Evolutionary conservation across 2,888 invertebrate genomes (phyloP), one percentile per base, ranked within the genome.

Genomic region (Standfussiana lucernea): DNA sequence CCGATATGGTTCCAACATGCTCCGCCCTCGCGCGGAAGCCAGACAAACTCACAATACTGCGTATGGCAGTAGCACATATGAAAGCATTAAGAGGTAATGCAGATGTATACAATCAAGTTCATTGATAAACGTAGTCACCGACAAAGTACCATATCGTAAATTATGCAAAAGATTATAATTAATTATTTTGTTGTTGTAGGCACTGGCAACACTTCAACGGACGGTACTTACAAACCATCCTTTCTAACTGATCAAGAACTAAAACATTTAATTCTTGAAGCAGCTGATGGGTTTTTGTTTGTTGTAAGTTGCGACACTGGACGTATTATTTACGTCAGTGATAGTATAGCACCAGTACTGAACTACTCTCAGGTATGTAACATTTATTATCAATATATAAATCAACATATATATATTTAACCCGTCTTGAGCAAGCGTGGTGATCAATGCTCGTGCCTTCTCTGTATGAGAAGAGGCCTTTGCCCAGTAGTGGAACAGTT

Each of bases 51-150:
- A 99, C 99, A 90, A 99, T 99, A 94, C 97, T 99, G 83, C 98
- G 99, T 92, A 99, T 99, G 99, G 99, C 99, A 68, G 99, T 99
- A 80, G 99, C 99, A 35, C 99, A 99, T 95, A 99, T 99, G 99
- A 99, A 99, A 97, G 98, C 98, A 74, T 97, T 99, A 79, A 97
- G 99, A 97, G 99, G 99, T 99, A 92, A 71, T 37, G 35, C 24
- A 35, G 18, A 53, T 40, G 61, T 53, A 45, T 32, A 59, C 7
- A 50, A 42, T 35, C 24, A 50, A 15, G 4, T 59, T 75, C 15
- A 28, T 78, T 61, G 15, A 32, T 71, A 10, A 42, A 15, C 24
- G 3, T 24, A 28, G 18, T 50, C 13, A 37, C 42, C 42, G 28
- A 40, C 28, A 28, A 6, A 50, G 5, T 42, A 28, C 21, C 5